Base-by-base conservation (phyloP, 1,140 invertebrate species). In the Aphaenogaster ashmeadi region DNA sequence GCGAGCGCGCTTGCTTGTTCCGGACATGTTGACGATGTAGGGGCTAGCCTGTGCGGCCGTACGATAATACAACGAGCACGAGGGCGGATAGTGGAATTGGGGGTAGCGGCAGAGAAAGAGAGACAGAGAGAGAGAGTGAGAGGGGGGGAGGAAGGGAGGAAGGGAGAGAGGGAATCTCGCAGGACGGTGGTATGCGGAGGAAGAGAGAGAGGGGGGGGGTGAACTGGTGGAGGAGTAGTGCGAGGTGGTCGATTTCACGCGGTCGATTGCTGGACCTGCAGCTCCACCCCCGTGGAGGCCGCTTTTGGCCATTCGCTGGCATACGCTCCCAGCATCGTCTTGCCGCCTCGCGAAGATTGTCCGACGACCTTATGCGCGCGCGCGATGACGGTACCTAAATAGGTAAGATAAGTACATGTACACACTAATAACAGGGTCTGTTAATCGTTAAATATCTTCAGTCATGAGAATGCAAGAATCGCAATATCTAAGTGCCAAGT, bases 21-120 rank as follows among this genome's bases (percentile, higher is more conserved):
- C 81, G 92, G 89, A 93, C 90, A 93, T 93, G 93, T 93, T 93
- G 92, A 93, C 93, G 92, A 93, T 93, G 93, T 93, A 92, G 87
- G 89, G 93, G 92, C 92, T 93, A 92, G 92, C 91, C 92, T 67
- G 92, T 93, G 92, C 88, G 91, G 92, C 90, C 88, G 89, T 89
- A 91, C 91, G 92, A 93, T 93, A 93, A 93, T 93, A 92, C 92
- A 89, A 91, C 91, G 90, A 90, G 88, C 85, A 90, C 86, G 80
- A 85, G 83, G 87, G 85, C 71, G 89, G 79, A 88, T 27, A 60
- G 87, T 80, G 84, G 86, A 90, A 80, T 84, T 71, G 80, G 69
- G 60, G 62, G n/a, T 72, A 67, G 50, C 58, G 75, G 36, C 5
- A 50, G 85, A 27, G 50, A n/a, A 18, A n/a, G 52, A 36, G 36